A percentile compares a stretch with the other conserved stretches of the same genome.
Conservation (phyloP, 2,888 invertebrate genomes). For the Dryobotodes eremita region DNA sequence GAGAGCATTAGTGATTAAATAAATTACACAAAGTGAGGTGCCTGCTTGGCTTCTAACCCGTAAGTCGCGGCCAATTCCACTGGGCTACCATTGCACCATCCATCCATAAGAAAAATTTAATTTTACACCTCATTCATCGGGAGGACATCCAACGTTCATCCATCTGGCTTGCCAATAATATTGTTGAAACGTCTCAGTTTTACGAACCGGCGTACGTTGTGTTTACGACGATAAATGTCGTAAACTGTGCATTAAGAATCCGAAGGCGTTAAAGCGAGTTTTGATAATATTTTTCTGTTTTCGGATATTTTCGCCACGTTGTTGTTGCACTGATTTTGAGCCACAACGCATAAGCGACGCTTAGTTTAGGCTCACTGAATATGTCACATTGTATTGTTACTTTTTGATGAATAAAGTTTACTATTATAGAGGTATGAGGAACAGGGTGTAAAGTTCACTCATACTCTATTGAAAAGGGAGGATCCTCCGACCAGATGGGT, state of each 20-base stretch:
- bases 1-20: no score
- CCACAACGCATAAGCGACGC: no score
- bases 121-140: background rate
- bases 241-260: slow-evolving; percentile 42
- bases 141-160: background rate
- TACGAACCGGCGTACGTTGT: slow-evolving; percentile 38
- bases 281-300: slow-evolving; percentile 38
- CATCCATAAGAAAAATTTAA: background rate
- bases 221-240: slow-evolving; percentile 52
- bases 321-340: background rate
- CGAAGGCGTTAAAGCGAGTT: slow-evolving; percentile 9
- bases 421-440: no score
- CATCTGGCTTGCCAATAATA: slow-evolving; percentile 44
- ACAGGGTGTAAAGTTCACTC: no score
- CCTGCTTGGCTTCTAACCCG: no score
- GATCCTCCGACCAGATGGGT: no score
- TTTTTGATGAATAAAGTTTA: no score
- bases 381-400: no score
- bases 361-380: no score
- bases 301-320: background rate
- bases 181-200: slow-evolving; percentile 41
- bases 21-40: background rate
- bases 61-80: background rate
- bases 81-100: background rate
- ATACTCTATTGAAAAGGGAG: no score